Percentiles rank a stretch among this genome's conserved stretches.
Evolutionary conservation across 2,888 invertebrate genomes (phyloP).

Genomic region (Sipha maydis): DNA sequence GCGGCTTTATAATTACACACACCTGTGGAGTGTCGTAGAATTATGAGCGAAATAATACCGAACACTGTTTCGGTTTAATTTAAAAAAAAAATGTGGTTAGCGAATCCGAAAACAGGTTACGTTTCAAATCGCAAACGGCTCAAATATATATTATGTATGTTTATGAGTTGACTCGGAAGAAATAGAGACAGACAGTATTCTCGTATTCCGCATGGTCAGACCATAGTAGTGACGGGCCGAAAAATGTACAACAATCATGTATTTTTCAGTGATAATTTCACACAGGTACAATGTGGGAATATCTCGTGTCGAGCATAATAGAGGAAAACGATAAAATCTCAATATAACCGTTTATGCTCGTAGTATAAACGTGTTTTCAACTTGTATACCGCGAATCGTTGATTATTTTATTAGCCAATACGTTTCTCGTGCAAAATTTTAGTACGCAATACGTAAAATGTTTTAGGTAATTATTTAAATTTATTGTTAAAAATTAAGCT

Average conservation of each 20-base stretch:
- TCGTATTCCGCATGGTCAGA: too few species aligned
- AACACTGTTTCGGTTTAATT: neutral
- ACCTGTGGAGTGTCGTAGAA: neutral
- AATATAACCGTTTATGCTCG: too few species aligned
- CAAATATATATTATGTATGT: neutral
- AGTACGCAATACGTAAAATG: too few species aligned
- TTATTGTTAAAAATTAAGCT: too few species aligned
- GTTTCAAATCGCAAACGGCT: neutral
- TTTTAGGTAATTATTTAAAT: too few species aligned
- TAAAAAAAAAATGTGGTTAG: neutral
- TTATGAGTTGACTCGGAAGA: neutral
- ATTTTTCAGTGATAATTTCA: neutral
- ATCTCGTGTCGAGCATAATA: neutral
- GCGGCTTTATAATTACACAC: neutral
- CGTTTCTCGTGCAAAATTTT: too few species aligned
- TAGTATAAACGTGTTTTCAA: too few species aligned
- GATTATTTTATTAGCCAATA: too few species aligned
- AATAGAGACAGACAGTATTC: neutral
- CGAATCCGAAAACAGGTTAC: neutral
- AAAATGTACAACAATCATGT: neutral
- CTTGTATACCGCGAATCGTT: too few species aligned
- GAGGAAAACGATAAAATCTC: too few species aligned
- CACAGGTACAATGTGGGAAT: neutral
- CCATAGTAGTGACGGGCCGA: neutral
- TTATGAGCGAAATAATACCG: neutral